Base-by-base conservation (phyloP, 2,888 invertebrate genomes). In the Drosophila falleni region DNA sequence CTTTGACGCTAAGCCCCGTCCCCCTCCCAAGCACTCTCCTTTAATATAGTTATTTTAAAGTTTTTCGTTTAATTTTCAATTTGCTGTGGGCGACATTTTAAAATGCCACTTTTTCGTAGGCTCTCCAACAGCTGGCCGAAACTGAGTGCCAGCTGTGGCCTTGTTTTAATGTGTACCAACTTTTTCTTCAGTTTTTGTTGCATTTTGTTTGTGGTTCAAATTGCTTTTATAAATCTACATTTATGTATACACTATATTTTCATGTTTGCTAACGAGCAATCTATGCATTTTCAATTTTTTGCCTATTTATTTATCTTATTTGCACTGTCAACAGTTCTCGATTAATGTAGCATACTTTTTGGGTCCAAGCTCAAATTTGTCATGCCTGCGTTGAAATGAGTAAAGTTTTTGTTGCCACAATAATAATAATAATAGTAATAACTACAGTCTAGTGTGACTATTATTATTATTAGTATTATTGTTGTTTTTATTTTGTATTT, bases 61-160 rank as follows among this genome's bases (percentile, higher is more conserved):
- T 86, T 86, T 89, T 89, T 86, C 86, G 89, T 89, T 86, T 86
- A 86, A 89, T 86, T 86, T 89, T 89, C 86, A 86, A 86, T 89
- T 89, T 88, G 81, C 80, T 78, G 70, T 51, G 71, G 87, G 79
- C 71, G 73, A 75, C 88, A 80, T 89, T 82, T 86, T 86, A 77
- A 84, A 89, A 84, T 75, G 81, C 69, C 67, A 59, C 61, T 64
- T 62, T 62, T 71, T 64, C 47, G 64, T 71, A 66, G 80, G 77
- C 77, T 56, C 46, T 47, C 50, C 39, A n/a, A 51, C 72, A 54
- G 71, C 69, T 74, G 73, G 54, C 31, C 42, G 9, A 19, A 39
- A 44, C 41, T 41, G 33, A 50, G 39, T 41, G 41, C 56, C 89
- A 83, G 87, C 78, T 83, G 89, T 63, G 81, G 51, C 75, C 75